Percentiles rank a stretch among this genome's conserved stretches.
Evolutionary conservation across 2,797 vertebrate species (phyloP).

Genomic region (Chiloscyllium punctatum): DNA sequence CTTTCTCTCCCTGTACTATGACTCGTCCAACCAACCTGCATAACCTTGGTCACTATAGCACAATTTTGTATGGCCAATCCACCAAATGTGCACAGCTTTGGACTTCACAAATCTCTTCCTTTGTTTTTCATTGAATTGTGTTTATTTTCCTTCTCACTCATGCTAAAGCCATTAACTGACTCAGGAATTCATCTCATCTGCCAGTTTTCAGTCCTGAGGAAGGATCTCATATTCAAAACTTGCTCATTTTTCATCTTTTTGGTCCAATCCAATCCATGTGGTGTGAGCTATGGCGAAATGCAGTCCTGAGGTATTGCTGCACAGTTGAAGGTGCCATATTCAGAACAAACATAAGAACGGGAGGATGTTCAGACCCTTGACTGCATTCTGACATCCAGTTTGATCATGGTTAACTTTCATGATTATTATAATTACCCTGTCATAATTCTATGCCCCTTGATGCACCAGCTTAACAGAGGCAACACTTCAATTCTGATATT

Average conservation of each 20-base stretch:
- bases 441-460: not conserved
- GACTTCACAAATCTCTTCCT: not conserved
- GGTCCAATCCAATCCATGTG: not conserved
- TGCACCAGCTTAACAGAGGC: not conserved
- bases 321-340: not conserved
- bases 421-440: not conserved
- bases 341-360: not conserved
- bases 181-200: not conserved
- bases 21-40: too few species aligned
- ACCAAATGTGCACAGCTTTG: too few species aligned
- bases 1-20: too few species aligned
- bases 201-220: not conserved
- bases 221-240: not conserved
- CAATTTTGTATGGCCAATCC: too few species aligned
- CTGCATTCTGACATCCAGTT: not conserved
- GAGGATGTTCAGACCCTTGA: not conserved
- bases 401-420: not conserved
- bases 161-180: not conserved
- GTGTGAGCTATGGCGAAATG: not conserved
- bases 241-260: not conserved
- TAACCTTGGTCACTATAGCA: too few species aligned
- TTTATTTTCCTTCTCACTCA: not conserved
- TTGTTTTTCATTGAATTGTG: not conserved
- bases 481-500: not conserved
- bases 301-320: not conserved